phyloP scores from a whole-genome alignment of 2,888 invertebrate species.

The Melanchra persicariae region DNA sequence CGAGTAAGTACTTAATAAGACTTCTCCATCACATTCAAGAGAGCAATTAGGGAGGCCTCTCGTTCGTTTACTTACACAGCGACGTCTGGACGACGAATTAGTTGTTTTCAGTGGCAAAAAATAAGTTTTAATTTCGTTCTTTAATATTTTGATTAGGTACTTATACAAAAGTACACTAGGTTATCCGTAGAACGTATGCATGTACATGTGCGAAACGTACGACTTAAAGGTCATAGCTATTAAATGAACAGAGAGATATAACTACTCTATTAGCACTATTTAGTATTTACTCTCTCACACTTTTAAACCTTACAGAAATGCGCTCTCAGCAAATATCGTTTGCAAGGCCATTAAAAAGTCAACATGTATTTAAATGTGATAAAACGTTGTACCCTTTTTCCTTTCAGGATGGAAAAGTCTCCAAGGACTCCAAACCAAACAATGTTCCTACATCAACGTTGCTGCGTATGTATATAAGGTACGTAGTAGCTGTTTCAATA shows the following conservation, averaged over 20 bases:
- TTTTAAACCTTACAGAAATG: background rate
- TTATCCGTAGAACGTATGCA: background rate
- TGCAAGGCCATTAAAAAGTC: conserved; percentile 34
- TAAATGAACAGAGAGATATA: background rate
- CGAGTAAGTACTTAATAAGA: conserved; percentile 49
- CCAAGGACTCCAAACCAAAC: conserved; percentile 21
- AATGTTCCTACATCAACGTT: conserved; percentile 26
- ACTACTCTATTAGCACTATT: background rate
- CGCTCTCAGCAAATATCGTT: background rate
- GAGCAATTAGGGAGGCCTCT: conserved; percentile 56
- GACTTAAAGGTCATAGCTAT: too few species aligned
- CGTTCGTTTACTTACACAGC: conserved; percentile 42
- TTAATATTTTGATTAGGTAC: background rate
- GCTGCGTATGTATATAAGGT: conserved; percentile 8
- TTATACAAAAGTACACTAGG: background rate
- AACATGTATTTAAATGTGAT: conserved; percentile 39
- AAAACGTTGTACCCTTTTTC: conserved; percentile 34
- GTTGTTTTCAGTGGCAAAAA: conserved; percentile 34
- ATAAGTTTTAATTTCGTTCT: background rate
- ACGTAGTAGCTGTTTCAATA: conserved; percentile 4
- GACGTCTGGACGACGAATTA: conserved; percentile 38
- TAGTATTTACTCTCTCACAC: background rate
- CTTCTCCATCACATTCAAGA: conserved; percentile 60
- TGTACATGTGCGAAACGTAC: background rate
- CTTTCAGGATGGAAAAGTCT: conserved; percentile 26